phyloP scores from a whole-genome alignment of 2,113 vertebrate genomes.

The Rafetus swinhoei region DNA sequence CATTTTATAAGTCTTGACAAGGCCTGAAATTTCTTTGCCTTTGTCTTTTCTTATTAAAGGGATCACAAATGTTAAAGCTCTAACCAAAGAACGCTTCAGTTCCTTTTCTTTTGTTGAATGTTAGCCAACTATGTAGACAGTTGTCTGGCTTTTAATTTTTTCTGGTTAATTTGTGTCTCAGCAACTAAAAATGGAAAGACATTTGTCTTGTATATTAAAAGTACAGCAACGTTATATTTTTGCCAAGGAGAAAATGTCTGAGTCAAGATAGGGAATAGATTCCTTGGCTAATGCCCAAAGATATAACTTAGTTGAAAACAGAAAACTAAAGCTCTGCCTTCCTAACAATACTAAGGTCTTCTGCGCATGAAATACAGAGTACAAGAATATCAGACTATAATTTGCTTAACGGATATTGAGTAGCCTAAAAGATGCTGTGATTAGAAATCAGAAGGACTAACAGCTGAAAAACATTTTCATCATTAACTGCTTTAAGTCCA shows the following conservation, averaged over 20 bases:
- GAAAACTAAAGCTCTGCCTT: not conserved
- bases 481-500: conserved; percentile 31
- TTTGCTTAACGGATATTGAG: conserved; percentile 12
- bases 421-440: conserved; percentile 14
- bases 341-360: conserved; percentile 3
- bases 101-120: not conserved
- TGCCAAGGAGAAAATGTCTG: not conserved
- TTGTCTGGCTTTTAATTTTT: not conserved
- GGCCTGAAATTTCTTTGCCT: too few relatives aligned
- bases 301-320: not conserved
- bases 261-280: not conserved
- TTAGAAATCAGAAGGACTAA: not conserved
- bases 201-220: not conserved
- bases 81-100: not conserved
- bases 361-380: not conserved
- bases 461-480: conserved; percentile 45
- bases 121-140: not conserved
- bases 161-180: not conserved
- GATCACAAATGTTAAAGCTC: too few relatives aligned
- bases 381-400: not conserved
- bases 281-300: not conserved
- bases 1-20: not conserved
- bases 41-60: not conserved
- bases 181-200: not conserved
- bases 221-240: not conserved